These are phyloP conservation scores for Neotoxoptera formosana DNA, from an alignment of 1,140 invertebrate species.

Conservation along the genomic window DNA sequence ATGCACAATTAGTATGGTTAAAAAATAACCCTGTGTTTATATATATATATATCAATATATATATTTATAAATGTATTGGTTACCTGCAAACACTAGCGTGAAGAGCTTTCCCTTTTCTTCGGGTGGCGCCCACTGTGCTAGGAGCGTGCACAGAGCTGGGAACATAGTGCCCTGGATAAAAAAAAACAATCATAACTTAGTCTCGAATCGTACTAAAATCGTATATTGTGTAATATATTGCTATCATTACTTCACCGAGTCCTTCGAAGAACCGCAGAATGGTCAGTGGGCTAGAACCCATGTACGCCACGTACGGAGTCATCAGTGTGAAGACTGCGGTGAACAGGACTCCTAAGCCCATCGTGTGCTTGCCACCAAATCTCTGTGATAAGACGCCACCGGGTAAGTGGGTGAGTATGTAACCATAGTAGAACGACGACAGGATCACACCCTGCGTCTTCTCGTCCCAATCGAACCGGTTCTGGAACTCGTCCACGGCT, in stretches of 20 bases:
- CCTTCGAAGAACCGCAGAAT: conserved; percentile 74
- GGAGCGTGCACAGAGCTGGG: conserved; percentile 82
- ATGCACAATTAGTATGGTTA: too few species aligned
- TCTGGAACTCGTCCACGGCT: not conserved
- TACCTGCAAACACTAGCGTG: conserved; percentile 75
- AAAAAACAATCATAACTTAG: conserved; percentile 61
- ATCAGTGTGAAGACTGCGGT: conserved; percentile 74
- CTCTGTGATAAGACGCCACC: conserved; percentile 70
- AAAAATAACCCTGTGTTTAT: too few species aligned
- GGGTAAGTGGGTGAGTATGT: conserved; percentile 69
- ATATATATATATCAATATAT: too few species aligned
- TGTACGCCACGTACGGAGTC: conserved; percentile 71
- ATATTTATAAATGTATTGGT: not conserved
- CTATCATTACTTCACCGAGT: conserved; percentile 67
- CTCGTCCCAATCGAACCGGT: conserved; percentile 64
- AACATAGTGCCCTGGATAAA: conserved; percentile 75
- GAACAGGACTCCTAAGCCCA: conserved; percentile 66
- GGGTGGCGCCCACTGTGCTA: conserved; percentile 83
- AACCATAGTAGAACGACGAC: conserved; percentile 72
- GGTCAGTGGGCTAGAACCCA: conserved; percentile 68
- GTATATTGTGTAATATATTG: not conserved
- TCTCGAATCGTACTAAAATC: not conserved
- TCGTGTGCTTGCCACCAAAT: conserved; percentile 68
- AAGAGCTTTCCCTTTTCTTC: conserved; percentile 82
- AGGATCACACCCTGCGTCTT: conserved; percentile 68